Base-by-base conservation (phyloP, 1,140 invertebrate genomes). In the Drosophila orena region DNA sequence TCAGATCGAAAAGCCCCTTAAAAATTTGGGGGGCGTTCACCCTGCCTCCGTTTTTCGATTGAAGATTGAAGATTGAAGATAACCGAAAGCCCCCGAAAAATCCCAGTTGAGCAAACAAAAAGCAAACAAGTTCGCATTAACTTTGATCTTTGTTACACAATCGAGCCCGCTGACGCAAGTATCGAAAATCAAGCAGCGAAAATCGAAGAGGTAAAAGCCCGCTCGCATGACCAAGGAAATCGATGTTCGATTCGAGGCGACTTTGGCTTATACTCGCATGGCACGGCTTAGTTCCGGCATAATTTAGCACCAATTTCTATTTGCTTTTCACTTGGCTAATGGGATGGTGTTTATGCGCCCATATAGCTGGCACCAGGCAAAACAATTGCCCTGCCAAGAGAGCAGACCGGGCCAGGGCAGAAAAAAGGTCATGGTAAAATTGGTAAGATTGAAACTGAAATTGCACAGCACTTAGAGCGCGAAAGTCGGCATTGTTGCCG, bases 221-320 rank as follows among this genome's bases (percentile, higher is more conserved):
- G 46, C 55, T 75, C 47, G 69, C 71, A 75, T 75, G 71, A 66
- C 58, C 35, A 75, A 65, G 71, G 73, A 76, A 76, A 76, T 76
- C 73, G 61, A 49, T 42, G 42, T 53, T 27, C 40, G 40, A 14
- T n/a, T n/a, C 35, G 64, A 7, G 22, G 22, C 20, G 44, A n/a
- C 47, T 47, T 56, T 5, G 42, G 42, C 55, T 44, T 60, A 81
- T 75, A 74, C 42, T 14, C 57, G 75, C 72, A 81, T 76, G 83
- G 78, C 52, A 11, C 24, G 34, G 55, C 72, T 86, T 61, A 76
- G 83, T 86, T 86, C 83, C 83, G 83, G 83, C 83, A 86, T 86
- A 86, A 86, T 86, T 86, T 89, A 86, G 83, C 83, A 86, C 83
- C 83, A 86, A 86, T 86, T 86, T 86, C 76, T 86, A 86, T 86